Conservation (phyloP, 2,888 invertebrate genomes). For the Amblyjoppa proteus region DNA sequence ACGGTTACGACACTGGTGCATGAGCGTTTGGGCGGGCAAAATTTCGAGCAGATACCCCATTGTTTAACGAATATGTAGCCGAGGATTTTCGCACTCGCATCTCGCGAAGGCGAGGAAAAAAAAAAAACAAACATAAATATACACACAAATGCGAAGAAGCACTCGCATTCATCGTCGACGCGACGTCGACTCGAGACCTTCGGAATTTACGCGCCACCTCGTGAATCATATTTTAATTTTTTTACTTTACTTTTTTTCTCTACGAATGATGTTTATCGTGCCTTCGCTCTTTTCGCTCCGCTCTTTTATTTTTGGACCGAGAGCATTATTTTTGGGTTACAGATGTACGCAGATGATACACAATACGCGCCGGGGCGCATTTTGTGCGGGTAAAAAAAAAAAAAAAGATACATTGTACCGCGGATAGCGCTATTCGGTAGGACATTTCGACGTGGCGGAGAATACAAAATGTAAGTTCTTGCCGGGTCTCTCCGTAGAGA, state of each 20-base stretch:
- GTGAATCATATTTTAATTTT: neutral
- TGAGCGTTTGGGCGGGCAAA: conserved; percentile 32
- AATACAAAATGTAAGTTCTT: conserved; percentile 55
- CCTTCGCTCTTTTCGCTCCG: neutral
- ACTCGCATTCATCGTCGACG: conserved; percentile 22
- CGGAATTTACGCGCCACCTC: conserved; percentile 1
- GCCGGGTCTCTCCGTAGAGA: conserved; percentile 1
- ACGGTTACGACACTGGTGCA: conserved; percentile 13
- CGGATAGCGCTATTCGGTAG: conserved; percentile 29
- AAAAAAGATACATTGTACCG: neutral
- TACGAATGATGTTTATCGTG: conserved; percentile 47
- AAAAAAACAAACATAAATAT: neutral
- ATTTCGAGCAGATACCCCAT: conserved; percentile 44
- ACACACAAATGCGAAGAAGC: neutral
- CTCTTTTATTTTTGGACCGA: conserved; percentile 3
- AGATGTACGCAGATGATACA: neutral
- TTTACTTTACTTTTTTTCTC: conserved; percentile 24
- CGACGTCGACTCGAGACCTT: conserved; percentile 35
- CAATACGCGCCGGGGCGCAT: neutral
- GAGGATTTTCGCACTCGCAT: conserved; percentile 46
- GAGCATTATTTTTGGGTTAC: conserved; percentile 26
- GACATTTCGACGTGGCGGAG: conserved; percentile 37
- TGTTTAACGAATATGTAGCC: conserved; percentile 40
- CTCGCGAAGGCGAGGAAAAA: conserved; percentile 13
- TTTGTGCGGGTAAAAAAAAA: neutral